A percentile compares a stretch with the other conserved stretches of the same genome.
Conservation (phyloP, 1,140 invertebrate species). For the Pomacea maculata region DNA sequence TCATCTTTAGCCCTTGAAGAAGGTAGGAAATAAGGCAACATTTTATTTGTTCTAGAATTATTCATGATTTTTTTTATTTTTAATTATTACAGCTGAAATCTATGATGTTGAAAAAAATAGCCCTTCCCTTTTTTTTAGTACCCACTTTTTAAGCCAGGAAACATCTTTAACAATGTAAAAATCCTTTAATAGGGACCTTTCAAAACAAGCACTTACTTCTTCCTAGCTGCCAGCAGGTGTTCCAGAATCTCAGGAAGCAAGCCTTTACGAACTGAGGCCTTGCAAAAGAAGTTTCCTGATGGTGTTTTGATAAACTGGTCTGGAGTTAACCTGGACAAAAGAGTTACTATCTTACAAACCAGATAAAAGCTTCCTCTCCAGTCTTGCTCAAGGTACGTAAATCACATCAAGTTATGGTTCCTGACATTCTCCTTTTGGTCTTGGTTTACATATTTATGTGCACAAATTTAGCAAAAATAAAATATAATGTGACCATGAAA, state of each 20-base stretch:
- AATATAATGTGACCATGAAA: not conserved
- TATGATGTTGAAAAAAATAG: too few relatives aligned
- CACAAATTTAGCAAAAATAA: constrained; percentile 1
- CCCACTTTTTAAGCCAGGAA: too few relatives aligned
- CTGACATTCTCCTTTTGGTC: too few relatives aligned
- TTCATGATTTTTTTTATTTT: too few relatives aligned
- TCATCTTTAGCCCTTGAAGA: constrained; percentile 62
- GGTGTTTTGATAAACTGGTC: constrained; percentile 92
- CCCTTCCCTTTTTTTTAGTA: too few relatives aligned
- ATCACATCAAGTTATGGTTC: too few relatives aligned
- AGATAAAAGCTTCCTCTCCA: not conserved
- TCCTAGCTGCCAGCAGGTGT: constrained; percentile 88
- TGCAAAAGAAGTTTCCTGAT: constrained; percentile 91
- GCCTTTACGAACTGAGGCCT: constrained; percentile 82
- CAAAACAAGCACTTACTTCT: constrained; percentile 70
- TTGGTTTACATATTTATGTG: not conserved
- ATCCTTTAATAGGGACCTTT: too few relatives aligned
- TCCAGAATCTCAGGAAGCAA: constrained; percentile 96
- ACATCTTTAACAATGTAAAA: too few relatives aligned
- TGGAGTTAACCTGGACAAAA: constrained; percentile 66
- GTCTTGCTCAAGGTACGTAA: too few relatives aligned
- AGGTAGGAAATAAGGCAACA: too few relatives aligned
- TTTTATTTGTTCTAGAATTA: too few relatives aligned
- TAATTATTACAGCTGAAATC: too few relatives aligned
- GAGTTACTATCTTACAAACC: not conserved